Evolutionary conservation across 1,140 invertebrate genomes (phyloP).

Genomic region (Lepidurus apus): DNA sequence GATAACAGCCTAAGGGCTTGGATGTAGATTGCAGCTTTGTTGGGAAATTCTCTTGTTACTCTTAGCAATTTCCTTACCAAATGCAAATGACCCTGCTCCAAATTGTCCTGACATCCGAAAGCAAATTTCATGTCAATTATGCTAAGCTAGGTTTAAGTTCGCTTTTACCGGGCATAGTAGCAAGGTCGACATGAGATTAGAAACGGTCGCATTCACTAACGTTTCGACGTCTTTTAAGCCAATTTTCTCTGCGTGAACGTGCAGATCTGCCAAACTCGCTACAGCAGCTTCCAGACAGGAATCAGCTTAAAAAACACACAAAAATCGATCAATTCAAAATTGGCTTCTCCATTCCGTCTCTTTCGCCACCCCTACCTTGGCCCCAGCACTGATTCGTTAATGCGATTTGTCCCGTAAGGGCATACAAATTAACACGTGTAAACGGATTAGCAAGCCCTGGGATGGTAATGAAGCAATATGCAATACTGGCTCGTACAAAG

Average conservation of each 20-base stretch:
- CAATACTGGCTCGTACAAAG: constrained; percentile 88
- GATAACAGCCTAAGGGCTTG: constrained; percentile 67
- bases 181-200: constrained; percentile 72
- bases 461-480: constrained; percentile 92
- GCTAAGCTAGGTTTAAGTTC: constrained; percentile 23
- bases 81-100: constrained; percentile 74
- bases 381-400: constrained; percentile 83
- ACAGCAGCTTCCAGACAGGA: constrained; percentile 77
- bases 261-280: constrained; percentile 67
- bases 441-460: constrained; percentile 77
- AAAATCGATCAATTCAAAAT: constrained; percentile 22
- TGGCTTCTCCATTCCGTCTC: constrained; percentile 2
- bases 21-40: constrained; percentile 55
- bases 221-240: background rate
- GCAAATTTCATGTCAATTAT: constrained; percentile 38
- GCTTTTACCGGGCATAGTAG: constrained; percentile 73
- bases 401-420: constrained; percentile 81
- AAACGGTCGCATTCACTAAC: constrained; percentile 36
- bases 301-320: constrained; percentile 61
- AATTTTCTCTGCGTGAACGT: background rate
- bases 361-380: constrained; percentile 61
- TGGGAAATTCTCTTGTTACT: constrained; percentile 56
- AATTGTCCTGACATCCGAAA: constrained; percentile 59
- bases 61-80: constrained; percentile 68
- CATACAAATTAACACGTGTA: constrained; percentile 72